Evolutionary conservation across 2,797 vertebrate species (phyloP), one percentile per base, ranked within the genome.

Genomic region (Hybognathus amarus): DNA sequence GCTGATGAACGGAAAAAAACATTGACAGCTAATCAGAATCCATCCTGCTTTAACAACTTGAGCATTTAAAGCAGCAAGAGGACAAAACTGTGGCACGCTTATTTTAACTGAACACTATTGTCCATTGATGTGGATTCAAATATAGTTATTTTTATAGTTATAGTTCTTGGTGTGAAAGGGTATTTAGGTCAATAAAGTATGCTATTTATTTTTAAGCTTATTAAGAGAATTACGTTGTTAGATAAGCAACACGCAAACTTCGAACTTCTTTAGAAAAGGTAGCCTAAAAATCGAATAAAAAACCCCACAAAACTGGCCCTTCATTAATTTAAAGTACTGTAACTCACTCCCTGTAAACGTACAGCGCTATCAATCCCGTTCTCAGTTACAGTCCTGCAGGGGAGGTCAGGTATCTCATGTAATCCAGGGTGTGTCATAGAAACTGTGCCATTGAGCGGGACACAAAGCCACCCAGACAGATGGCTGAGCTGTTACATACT

Each of bases 381-480:
- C 15, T 73, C 80, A 75, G 33, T 52, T 66, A 75, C 80, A 76
- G 68, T 59, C 54, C 54, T 63, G 52, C 54, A 81, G 17, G 20
- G 2, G 56, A 82, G 81, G 50, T 80, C 45, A 78, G 9, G 68
- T 74, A 59, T 59, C 69, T 56, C 64, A 22, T 77, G 24, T 77
- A 69, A 38, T 73, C 70, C 66, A 77, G 78, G 83, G 45, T 59
- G 87, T 83, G 77, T 85, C 77, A 66, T 15, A 71, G 69, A 78
- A 80, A 85, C 38, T 7, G 33, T 45, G 70, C 52, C 70, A 80
- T 47, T 54, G 66, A 85, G 61, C 36, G 13, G 56, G 67, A 68
- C 74, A 84, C 74, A 82, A 84, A 82, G 45, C 68, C 18, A 64
- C 54, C 27, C 67, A 63, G 36, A 20, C 79, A 86, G 86, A 84